Base-by-base conservation (phyloP, 1,140 invertebrate genomes). In the Gonioctena quinquepunctata region DNA sequence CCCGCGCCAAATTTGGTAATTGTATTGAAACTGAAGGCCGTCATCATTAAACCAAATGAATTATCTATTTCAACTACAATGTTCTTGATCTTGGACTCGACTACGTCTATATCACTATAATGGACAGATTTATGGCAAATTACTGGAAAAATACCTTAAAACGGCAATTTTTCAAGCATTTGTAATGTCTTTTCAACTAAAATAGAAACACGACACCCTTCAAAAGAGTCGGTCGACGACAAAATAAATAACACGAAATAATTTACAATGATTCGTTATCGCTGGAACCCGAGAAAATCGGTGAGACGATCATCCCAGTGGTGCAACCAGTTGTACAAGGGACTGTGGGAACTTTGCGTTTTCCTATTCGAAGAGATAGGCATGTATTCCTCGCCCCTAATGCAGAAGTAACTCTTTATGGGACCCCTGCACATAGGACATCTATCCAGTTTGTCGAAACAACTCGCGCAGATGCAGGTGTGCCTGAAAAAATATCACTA, bases 341-440 rank as follows among this genome's bases (percentile, higher is more conserved):
- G 60, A 61, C 71, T 69, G 73, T 79, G 73, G 18, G 73, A 28
- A 60, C 68, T 54, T 33, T 71, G 70, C 21, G 66, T 62, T 56
- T 69, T 70, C 50, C 68, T 54, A 3, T 74, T 76, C 56, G 72
- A 67, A 73, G 90, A 88, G n/a, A 87, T 84, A 1, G 89, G 86
- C 81, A 91, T 87, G 74, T 92, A 92, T 33, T 93, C 91, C 72
- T 93, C 91, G 60, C 88, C 88, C 23, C 91, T 83, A 69, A 92
- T 92, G 81, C 90, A 91, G 83, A 94, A 94, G 84, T 93, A 95
- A 73, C 89, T 91, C 68, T 90, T 90, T 71, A 95, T 93, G 3
- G 88, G 89, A 70, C 90, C 90, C 33, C 93, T 86, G 80, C 93
- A 94, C 86, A 95, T 93, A 4, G 93, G 93, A 83, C 93, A 94